These are phyloP conservation scores for Gymnobelideus leadbeateri DNA, from an alignment of 2,113 vertebrate genomes.

Conservation along the genomic window DNA sequence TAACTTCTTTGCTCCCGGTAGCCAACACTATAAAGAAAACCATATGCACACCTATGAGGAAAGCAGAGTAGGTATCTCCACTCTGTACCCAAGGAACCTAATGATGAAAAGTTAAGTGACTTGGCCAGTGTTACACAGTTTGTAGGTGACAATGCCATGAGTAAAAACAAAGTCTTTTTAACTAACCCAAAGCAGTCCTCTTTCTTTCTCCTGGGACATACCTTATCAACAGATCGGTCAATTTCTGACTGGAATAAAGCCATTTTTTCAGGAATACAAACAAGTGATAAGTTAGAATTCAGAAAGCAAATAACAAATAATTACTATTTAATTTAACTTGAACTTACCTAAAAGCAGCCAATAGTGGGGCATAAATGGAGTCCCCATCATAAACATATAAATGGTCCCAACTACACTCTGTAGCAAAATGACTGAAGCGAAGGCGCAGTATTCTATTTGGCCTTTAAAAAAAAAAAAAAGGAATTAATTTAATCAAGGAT, in stretches of 20 bases:
- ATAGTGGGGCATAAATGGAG: constrained; percentile 95
- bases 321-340: not conserved
- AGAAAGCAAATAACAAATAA: constrained; percentile 54
- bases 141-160: constrained; percentile 37
- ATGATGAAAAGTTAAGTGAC: not conserved
- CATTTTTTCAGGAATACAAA: constrained; percentile 31
- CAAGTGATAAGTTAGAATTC: constrained; percentile 23
- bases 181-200: not conserved
- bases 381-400: constrained; percentile 98
- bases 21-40: not conserved
- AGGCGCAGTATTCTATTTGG: constrained; percentile 93
- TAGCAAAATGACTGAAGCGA: constrained; percentile 98
- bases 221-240: not conserved
- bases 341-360: constrained; percentile 97
- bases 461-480: constrained; percentile 81
- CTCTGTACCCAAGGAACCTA: not conserved
- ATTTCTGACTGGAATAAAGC: not conserved
- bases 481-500: not conserved
- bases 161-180: not conserved
- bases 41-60: not conserved
- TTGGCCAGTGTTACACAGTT: not conserved
- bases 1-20: not conserved
- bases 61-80: constrained; percentile 23
- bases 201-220: constrained; percentile 27
- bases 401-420: constrained; percentile 99